Evolutionary conservation across 35 echinoderm and acorn worm genomes (phyloP).

Genomic region (Diadema setosum): DNA sequence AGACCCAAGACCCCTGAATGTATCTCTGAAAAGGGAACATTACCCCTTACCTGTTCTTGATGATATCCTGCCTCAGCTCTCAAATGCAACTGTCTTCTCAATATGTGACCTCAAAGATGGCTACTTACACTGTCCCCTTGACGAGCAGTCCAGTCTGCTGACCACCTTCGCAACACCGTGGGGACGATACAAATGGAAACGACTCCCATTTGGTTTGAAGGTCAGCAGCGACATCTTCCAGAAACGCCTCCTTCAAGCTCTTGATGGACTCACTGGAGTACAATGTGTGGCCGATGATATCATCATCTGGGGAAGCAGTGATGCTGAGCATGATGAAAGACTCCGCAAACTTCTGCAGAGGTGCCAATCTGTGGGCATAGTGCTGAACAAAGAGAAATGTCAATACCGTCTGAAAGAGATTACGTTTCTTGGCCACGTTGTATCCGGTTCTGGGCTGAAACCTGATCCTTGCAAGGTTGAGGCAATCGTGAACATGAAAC

Average conservation of each 20-base stretch:
- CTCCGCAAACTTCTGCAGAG: constrained; percentile 6
- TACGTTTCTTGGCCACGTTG: constrained; percentile 44
- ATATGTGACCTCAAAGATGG: background rate
- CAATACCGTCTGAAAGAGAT: background rate
- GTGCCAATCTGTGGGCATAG: constrained; percentile 28
- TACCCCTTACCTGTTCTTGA: background rate
- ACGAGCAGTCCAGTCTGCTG: constrained; percentile 50
- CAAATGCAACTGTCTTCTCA: background rate
- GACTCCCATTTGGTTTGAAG: constrained; percentile 66
- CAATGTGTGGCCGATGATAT: constrained; percentile 40
- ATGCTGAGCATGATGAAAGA: constrained; percentile 38
- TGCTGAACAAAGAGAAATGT: constrained; percentile 59
- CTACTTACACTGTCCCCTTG: constrained; percentile 44
- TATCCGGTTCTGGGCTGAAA: constrained; percentile 10
- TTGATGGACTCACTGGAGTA: constrained; percentile 37
- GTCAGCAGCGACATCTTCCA: constrained; percentile 63
- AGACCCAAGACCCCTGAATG: constrained; percentile 40
- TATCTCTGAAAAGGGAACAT: background rate
- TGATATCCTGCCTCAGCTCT: background rate
- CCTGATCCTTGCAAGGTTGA: constrained; percentile 44
- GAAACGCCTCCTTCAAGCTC: background rate
- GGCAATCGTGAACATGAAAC: constrained; percentile 8
- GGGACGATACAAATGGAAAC: constrained; percentile 62
- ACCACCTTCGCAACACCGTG: constrained; percentile 48
- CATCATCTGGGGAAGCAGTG: constrained; percentile 21